phyloP scores from a whole-genome alignment of 2,888 invertebrate species.

The Hyles lineata region DNA sequence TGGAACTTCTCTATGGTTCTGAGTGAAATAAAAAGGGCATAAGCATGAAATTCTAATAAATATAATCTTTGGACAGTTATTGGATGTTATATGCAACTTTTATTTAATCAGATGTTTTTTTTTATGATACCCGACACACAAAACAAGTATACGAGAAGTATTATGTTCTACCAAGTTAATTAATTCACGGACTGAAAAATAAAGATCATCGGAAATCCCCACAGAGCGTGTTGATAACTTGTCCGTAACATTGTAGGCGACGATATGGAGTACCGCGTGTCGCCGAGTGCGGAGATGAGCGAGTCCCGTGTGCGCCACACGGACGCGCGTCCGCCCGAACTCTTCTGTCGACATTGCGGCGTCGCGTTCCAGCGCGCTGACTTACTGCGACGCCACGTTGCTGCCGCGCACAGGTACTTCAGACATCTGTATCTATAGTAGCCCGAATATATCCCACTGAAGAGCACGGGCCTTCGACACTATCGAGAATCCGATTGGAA shows the following conservation, averaged over 20 bases:
- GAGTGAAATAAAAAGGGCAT: no score
- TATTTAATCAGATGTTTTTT: no score
- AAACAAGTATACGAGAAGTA: no score
- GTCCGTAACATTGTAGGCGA: slow-evolving; percentile 52
- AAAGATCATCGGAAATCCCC: neutral
- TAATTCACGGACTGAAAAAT: no score
- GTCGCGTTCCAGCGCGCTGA: slow-evolving; percentile 92
- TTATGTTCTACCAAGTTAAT: no score
- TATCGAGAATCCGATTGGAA: no score
- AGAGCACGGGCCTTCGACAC: neutral
- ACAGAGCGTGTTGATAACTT: no score
- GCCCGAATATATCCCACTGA: neutral
- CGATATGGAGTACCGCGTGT: slow-evolving; percentile 74
- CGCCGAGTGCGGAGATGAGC: slow-evolving; percentile 56
- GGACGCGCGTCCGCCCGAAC: slow-evolving; percentile 70
- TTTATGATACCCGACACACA: no score
- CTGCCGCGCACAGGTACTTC: slow-evolving; percentile 78
- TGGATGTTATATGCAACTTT: no score
- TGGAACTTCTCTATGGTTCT: no score
- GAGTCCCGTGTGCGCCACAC: slow-evolving; percentile 52
- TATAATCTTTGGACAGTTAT: no score
- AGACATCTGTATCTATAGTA: neutral
- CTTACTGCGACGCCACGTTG: slow-evolving; percentile 88
- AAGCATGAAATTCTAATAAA: no score
- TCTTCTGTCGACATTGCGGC: slow-evolving; percentile 90